Percentiles rank a stretch among this genome's conserved stretches.
Conservation (phyloP, 2,888 invertebrate species). For the Punctoribates punctum region DNA sequence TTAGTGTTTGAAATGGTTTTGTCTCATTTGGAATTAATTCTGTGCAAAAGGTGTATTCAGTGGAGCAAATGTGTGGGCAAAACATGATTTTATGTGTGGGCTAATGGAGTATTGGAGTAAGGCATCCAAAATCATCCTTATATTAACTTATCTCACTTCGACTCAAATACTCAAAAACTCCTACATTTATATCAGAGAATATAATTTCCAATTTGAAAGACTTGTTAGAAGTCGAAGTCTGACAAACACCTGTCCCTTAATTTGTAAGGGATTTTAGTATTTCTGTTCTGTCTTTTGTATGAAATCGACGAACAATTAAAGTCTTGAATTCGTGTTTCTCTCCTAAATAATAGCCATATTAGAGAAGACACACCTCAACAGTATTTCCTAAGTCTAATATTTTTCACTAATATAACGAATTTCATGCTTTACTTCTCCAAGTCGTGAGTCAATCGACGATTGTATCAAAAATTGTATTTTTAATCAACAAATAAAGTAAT, state of each 20-base stretch:
- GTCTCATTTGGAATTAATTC: background rate
- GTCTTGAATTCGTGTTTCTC: constrained; percentile 3
- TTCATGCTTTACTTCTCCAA: constrained; percentile 1
- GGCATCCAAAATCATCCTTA: background rate
- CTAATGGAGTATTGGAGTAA: constrained; percentile 16
- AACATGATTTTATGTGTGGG: constrained; percentile 36
- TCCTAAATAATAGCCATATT: background rate
- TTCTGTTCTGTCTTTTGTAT: background rate
- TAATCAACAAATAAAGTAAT: background rate
- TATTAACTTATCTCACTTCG: background rate
- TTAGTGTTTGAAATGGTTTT: constrained; percentile 20
- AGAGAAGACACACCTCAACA: background rate
- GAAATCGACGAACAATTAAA: background rate
- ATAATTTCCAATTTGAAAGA: background rate
- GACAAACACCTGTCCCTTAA: constrained; percentile 11
- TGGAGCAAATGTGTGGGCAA: constrained; percentile 17
- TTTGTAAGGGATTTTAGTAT: background rate
- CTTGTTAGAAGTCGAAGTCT: too few species aligned
- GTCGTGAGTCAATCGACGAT: constrained; percentile 18
- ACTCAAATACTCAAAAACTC: background rate
- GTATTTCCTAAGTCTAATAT: background rate
- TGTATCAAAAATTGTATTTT: background rate
- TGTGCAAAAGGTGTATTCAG: constrained; percentile 19
- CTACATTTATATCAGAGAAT: background rate
- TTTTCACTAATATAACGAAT: background rate